phyloP scores from a whole-genome alignment of 2,113 vertebrate species.

The Amphilophus citrinellus region DNA sequence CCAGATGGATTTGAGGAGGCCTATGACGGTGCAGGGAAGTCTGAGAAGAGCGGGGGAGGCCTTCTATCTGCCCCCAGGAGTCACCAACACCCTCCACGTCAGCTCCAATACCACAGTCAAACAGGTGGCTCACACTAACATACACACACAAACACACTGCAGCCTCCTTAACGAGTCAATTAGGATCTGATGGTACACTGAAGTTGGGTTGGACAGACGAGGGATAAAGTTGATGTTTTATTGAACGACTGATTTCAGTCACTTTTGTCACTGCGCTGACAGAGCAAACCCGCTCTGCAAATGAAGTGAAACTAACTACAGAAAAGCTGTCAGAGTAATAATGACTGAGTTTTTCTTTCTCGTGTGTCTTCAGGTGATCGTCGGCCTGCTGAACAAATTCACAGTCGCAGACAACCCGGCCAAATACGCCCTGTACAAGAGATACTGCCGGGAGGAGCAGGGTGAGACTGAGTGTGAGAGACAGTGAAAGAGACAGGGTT shows the following conservation, averaged over 20 bases:
- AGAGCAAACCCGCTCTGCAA: too few species aligned
- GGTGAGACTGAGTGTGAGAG: constrained; percentile 77
- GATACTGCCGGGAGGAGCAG: constrained; percentile 92
- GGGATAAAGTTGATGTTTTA: background rate
- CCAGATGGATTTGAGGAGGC: constrained; percentile 91
- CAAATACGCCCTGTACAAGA: constrained; percentile 97
- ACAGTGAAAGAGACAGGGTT: constrained; percentile 15
- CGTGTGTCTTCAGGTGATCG: constrained; percentile 86
- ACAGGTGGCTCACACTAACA: constrained; percentile 80
- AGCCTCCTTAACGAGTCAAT: constrained; percentile 15
- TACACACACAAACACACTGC: constrained; percentile 32
- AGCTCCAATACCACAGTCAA: constrained; percentile 93
- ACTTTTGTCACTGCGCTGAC: background rate
- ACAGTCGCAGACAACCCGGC: constrained; percentile 93
- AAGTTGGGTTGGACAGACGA: background rate
- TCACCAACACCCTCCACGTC: constrained; percentile 92
- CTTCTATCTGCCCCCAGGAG: constrained; percentile 86
- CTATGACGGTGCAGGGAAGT: constrained; percentile 85
- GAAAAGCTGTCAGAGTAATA: background rate
- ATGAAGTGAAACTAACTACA: background rate
- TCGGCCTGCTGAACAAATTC: constrained; percentile 94
- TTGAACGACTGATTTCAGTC: background rate
- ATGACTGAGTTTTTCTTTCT: background rate
- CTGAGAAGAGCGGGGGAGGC: constrained; percentile 78
- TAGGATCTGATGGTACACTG: constrained; percentile 32